Percentiles rank a stretch among this genome's conserved stretches.
phyloP scores from a whole-genome alignment of 2,113 vertebrate species.

The Ahaetulla prasina region DNA sequence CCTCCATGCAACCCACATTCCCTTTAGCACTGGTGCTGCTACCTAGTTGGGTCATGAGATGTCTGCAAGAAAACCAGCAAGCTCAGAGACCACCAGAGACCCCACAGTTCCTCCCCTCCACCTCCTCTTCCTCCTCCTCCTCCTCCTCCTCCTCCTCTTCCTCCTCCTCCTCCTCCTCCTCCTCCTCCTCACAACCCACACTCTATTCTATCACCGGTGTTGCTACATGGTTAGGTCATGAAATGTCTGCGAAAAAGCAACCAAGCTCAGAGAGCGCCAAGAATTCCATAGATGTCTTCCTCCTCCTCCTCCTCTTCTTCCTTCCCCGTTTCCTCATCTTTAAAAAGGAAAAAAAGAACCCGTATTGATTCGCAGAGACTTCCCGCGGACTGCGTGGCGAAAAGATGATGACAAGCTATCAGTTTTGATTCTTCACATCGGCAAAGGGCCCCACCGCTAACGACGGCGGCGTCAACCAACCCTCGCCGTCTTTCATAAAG shows the following conservation, averaged over 20 bases:
- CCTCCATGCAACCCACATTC: no score
- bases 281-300: accelerated
- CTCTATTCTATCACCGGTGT: no score
- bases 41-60: no score
- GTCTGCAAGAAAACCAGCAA: background rate
- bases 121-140: background rate
- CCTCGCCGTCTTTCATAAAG: background rate
- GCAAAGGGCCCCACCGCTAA: conserved; percentile 14
- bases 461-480: background rate
- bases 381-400: background rate
- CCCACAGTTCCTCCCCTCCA: accelerated
- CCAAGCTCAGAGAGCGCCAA: background rate
- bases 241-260: no score
- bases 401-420: background rate
- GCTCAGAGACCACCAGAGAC: background rate
- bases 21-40: no score
- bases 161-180: background rate
- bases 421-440: background rate
- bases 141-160: background rate
- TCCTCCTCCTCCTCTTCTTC: background rate
- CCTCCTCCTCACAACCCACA: no score
- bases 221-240: no score
- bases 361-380: conserved; percentile 11
- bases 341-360: conserved; percentile 4
- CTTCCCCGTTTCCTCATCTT: background rate